A percentile compares a stretch with the other conserved stretches of the same genome.
Conservation (phyloP, 2,888 invertebrate genomes). For the Agrotis exclamationis region DNA sequence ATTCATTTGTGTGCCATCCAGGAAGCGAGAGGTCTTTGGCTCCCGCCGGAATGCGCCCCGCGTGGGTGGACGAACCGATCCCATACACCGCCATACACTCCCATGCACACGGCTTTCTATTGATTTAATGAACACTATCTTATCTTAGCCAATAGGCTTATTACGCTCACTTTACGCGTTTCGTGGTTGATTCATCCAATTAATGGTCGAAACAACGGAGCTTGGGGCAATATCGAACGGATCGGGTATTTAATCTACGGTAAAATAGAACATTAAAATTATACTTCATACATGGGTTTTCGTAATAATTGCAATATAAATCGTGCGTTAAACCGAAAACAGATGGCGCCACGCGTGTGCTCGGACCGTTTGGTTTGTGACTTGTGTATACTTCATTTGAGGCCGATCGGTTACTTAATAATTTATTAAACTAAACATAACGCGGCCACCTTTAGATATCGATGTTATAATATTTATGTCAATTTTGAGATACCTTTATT, state of each 20-base stretch:
- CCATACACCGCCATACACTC: constrained; percentile 73
- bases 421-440: constrained; percentile 26
- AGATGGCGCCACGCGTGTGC: constrained; percentile 71
- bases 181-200: constrained; percentile 66
- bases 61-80: constrained; percentile 79
- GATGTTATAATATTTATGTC: constrained; percentile 1
- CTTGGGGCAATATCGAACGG: constrained; percentile 39
- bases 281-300: constrained; percentile 43
- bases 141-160: constrained; percentile 87
- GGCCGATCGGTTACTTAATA: constrained; percentile 35
- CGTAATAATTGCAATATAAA: constrained; percentile 53
- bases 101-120: constrained; percentile 87
- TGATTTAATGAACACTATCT: constrained; percentile 90
- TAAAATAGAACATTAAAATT: constrained; percentile 53
- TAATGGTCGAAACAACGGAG: constrained; percentile 41
- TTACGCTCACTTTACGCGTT: constrained; percentile 80
- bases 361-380: constrained; percentile 8
- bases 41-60: constrained; percentile 86
- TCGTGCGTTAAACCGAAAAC: constrained; percentile 53
- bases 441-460: constrained; percentile 9
- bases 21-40: constrained; percentile 90
- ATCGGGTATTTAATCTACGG: constrained; percentile 52
- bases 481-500: not conserved
- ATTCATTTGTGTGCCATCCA: constrained; percentile 82
- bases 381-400: constrained; percentile 20